phyloP scores from a whole-genome alignment of 2,888 invertebrate genomes.

The Nephrocerus scutellatus region DNA sequence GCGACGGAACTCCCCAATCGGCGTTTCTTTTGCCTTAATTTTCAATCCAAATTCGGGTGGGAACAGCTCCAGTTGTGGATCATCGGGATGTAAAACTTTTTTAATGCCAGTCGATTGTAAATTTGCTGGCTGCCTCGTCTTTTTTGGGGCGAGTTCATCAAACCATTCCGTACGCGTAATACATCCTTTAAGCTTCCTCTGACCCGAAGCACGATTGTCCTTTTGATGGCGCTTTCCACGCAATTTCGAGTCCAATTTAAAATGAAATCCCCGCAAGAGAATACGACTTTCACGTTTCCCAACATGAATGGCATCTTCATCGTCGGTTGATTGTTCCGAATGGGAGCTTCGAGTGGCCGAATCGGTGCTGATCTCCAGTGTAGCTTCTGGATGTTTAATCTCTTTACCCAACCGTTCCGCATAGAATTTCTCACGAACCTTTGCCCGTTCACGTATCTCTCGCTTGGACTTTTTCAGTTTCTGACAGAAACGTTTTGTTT shows the following conservation, averaged over 20 bases:
- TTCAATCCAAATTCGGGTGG: conserved; percentile 26
- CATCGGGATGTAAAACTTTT: conserved; percentile 31
- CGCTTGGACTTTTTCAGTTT: conserved; percentile 34
- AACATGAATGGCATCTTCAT: conserved; percentile 39
- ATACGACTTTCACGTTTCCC: conserved; percentile 35
- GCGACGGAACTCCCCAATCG: conserved; percentile 27
- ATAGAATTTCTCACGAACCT: conserved; percentile 31
- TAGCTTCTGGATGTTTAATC: conserved; percentile 29
- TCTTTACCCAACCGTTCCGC: conserved; percentile 27
- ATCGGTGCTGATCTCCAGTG: conserved; percentile 31
- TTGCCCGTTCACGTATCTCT: conserved; percentile 32
- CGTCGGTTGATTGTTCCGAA: conserved; percentile 39
- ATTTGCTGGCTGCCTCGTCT: conserved; percentile 32
- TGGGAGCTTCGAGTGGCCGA: conserved; percentile 23
- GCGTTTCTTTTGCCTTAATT: conserved; percentile 15
- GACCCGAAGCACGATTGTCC: conserved; percentile 26
- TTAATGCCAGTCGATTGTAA: conserved; percentile 31
- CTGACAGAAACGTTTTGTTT: conserved; percentile 31
- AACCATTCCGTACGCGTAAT: conserved; percentile 42
- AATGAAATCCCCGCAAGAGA: conserved; percentile 42
- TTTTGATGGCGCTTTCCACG: conserved; percentile 37
- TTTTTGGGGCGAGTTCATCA: conserved; percentile 34
- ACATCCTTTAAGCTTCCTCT: conserved; percentile 34
- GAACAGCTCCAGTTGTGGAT: conserved; percentile 36
- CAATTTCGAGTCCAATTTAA: conserved; percentile 34